Conservation (phyloP, 2,888 invertebrate genomes). For the Ennomos quercinarius region DNA sequence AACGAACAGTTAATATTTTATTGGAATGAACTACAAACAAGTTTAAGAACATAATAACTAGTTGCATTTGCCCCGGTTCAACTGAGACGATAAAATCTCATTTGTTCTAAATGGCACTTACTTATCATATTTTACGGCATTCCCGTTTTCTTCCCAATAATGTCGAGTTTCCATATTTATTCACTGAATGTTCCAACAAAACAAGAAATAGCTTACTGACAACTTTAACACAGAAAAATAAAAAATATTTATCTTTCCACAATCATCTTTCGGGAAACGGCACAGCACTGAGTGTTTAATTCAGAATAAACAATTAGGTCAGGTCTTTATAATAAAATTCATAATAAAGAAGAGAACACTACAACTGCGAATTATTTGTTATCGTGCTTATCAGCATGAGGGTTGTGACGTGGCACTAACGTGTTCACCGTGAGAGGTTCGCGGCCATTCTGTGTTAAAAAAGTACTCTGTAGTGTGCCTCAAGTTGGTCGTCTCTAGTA, state of each 20-base stretch:
- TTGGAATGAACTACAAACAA: no score
- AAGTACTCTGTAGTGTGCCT: no score
- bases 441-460: conserved; percentile 56
- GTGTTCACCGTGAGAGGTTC: conserved; percentile 53
- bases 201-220: conserved; percentile 56
- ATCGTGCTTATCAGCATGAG: conserved; percentile 59
- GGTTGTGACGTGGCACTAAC: conserved; percentile 43
- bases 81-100: no score
- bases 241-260: conserved; percentile 50
- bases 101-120: conserved; percentile 51
- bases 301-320: conserved; percentile 48
- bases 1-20: no score
- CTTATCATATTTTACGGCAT: conserved; percentile 77
- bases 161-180: conserved; percentile 72
- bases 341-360: conserved; percentile 55
- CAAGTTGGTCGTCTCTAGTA: no score
- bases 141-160: conserved; percentile 80
- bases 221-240: conserved; percentile 44
- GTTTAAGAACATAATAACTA: no score
- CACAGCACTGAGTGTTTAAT: conserved; percentile 46
- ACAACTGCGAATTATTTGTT: conserved; percentile 44
- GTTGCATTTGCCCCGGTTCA: no score
- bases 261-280: conserved; percentile 47
- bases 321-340: conserved; percentile 55
- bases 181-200: conserved; percentile 64